Evolutionary conservation across 2,113 vertebrate species (phyloP).

Genomic region (Nesogale talazaci): DNA sequence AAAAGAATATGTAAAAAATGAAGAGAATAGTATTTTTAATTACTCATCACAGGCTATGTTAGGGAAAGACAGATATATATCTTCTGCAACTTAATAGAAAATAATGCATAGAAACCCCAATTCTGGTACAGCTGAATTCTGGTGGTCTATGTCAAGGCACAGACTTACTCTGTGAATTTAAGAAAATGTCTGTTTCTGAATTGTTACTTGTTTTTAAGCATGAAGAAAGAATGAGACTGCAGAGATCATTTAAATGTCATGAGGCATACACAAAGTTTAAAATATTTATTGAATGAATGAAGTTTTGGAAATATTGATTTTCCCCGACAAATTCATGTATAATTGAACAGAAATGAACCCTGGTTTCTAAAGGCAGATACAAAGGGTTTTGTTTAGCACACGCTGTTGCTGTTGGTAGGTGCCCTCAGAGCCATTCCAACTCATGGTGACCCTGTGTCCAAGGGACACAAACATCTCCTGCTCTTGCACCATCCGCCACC

Average conservation of each 20-base stretch:
- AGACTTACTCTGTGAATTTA: conserved; percentile 10
- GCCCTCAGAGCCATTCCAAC: no score
- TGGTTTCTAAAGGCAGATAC: neutral
- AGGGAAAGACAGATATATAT: conserved; percentile 2
- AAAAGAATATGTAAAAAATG: neutral
- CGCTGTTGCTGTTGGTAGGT: neutral
- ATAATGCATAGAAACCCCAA: neutral
- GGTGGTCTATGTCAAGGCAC: neutral
- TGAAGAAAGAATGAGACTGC: neutral
- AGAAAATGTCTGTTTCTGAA: neutral
- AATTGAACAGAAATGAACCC: neutral
- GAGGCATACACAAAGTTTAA: neutral
- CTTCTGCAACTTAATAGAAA: neutral
- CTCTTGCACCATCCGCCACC: no score
- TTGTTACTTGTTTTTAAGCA: neutral
- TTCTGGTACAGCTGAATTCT: neutral
- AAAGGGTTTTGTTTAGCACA: conserved; percentile 26
- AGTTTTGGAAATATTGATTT: neutral
- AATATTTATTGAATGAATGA: neutral
- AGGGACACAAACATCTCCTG: no score
- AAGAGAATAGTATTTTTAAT: neutral
- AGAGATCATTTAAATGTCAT: neutral
- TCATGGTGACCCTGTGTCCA: no score
- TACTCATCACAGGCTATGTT: neutral
- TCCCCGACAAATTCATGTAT: neutral